A percentile compares a stretch with the other conserved stretches of the same genome.
These are phyloP conservation scores for Bos javanicus DNA, from an alignment of 2,113 vertebrate genomes.

Conservation along the genomic window DNA sequence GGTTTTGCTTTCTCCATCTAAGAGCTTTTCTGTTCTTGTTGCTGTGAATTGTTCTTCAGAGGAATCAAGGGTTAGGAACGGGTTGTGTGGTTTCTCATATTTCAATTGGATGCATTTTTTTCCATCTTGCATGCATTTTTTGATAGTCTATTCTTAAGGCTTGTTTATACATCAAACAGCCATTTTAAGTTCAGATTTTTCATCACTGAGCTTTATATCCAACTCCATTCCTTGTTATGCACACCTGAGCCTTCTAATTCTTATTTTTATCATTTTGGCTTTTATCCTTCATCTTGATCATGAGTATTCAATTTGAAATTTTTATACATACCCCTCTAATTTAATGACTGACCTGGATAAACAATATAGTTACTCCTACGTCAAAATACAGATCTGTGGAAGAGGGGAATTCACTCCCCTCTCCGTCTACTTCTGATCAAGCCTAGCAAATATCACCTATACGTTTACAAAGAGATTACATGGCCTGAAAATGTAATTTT, in stretches of 20 bases:
- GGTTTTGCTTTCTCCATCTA: slow-evolving; percentile 49
- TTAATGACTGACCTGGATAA: not conserved
- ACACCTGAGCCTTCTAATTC: not conserved
- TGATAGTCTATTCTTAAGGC: not conserved
- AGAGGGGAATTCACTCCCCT: not conserved
- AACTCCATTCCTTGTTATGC: not conserved
- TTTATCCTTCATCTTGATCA: not conserved
- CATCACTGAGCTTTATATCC: not conserved
- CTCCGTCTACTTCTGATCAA: not conserved
- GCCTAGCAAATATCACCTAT: not conserved
- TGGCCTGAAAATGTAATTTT: not conserved
- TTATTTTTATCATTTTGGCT: not conserved
- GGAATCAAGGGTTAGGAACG: not conserved
- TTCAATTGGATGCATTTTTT: not conserved
- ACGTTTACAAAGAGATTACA: not conserved
- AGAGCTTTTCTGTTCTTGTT: slow-evolving; percentile 39
- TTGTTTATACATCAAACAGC: slow-evolving; percentile 2
- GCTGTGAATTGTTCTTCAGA: slow-evolving; percentile 31
- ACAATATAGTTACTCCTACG: not conserved
- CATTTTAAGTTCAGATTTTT: slow-evolving; percentile 26
- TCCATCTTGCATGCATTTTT: not conserved
- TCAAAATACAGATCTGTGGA: not conserved
- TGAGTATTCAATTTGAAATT: not conserved
- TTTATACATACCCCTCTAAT: not conserved
- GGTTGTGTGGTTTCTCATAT: not conserved